These are phyloP conservation scores for Drosophila buzzatii DNA, from an alignment of 2,888 invertebrate species.

Conservation along the genomic window DNA sequence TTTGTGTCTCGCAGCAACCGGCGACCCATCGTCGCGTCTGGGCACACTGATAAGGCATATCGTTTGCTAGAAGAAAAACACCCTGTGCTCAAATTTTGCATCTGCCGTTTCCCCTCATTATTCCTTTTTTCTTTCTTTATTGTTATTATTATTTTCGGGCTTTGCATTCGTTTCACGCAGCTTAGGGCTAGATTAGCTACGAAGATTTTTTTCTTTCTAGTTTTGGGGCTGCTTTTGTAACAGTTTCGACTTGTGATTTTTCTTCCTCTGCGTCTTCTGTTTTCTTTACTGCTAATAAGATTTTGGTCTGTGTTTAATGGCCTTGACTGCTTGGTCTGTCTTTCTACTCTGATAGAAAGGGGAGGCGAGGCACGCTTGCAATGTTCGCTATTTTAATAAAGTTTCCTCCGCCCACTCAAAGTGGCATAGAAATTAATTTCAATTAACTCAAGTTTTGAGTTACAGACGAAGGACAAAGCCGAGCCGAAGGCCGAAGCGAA, in stretches of 20 bases:
- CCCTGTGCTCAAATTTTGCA: constrained; percentile 35
- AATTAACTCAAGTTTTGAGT: constrained; percentile 67
- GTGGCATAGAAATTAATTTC: constrained; percentile 78
- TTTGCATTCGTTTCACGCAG: constrained; percentile 82
- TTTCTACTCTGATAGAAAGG: neutral
- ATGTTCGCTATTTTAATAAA: constrained; percentile 66
- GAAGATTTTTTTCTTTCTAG: constrained; percentile 46
- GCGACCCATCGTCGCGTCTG: constrained; percentile 13
- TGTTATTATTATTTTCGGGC: constrained; percentile 76
- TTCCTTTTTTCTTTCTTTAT: constrained; percentile 50
- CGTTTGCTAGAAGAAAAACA: constrained; percentile 52
- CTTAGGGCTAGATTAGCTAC: constrained; percentile 77
- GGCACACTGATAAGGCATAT: constrained; percentile 71
- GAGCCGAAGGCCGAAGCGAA: constrained; percentile 23
- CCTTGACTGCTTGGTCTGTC: constrained; percentile 43
- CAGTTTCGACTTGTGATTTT: constrained; percentile 58
- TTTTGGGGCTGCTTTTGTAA: constrained; percentile 27
- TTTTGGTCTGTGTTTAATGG: constrained; percentile 72
- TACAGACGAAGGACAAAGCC: constrained; percentile 39
- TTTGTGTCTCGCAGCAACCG: constrained; percentile 69
- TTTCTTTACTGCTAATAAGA: constrained; percentile 82
- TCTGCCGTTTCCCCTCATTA: constrained; percentile 25
- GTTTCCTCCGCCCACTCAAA: constrained; percentile 67
- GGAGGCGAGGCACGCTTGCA: neutral
- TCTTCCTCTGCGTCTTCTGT: constrained; percentile 31